phyloP scores from a whole-genome alignment of 2,797 vertebrate species.

The Podarcis lilfordi region DNA sequence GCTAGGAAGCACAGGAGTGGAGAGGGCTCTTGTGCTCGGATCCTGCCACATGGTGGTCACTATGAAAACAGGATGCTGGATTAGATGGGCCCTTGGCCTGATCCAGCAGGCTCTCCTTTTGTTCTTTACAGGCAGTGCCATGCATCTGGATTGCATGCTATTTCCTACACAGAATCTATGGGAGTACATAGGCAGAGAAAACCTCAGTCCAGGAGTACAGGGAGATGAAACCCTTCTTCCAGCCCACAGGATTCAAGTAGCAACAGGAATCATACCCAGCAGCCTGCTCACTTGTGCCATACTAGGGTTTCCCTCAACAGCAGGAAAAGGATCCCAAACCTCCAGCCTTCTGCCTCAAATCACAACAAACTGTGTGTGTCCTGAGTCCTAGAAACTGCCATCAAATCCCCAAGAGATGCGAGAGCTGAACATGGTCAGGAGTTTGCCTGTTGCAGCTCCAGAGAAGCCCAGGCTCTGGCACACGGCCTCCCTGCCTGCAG shows the following conservation, averaged over 20 bases:
- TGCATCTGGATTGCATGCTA: neutral
- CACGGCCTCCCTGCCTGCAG: neutral
- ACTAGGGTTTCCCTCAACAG: neutral
- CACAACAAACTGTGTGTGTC: neutral
- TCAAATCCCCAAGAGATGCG: neutral
- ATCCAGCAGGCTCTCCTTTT: no score
- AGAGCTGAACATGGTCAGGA: neutral
- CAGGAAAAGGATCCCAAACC: neutral
- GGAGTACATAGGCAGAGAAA: neutral
- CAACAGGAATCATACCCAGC: neutral
- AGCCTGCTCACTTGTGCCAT: neutral
- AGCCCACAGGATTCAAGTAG: neutral
- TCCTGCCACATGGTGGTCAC: no score
- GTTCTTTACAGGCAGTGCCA: neutral
- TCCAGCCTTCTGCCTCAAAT: neutral
- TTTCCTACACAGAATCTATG: neutral
- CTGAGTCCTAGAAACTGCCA: no score
- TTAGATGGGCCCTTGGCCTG: no score
- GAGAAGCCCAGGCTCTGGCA: neutral
- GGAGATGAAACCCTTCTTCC: neutral
- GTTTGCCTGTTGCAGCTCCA: neutral
- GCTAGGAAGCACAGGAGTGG: no score
- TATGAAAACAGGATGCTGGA: no score
- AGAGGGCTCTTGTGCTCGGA: no score
- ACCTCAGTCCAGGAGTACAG: neutral